Conservation (phyloP, 2,888 invertebrate species). For the Spilosoma lubricipeda region DNA sequence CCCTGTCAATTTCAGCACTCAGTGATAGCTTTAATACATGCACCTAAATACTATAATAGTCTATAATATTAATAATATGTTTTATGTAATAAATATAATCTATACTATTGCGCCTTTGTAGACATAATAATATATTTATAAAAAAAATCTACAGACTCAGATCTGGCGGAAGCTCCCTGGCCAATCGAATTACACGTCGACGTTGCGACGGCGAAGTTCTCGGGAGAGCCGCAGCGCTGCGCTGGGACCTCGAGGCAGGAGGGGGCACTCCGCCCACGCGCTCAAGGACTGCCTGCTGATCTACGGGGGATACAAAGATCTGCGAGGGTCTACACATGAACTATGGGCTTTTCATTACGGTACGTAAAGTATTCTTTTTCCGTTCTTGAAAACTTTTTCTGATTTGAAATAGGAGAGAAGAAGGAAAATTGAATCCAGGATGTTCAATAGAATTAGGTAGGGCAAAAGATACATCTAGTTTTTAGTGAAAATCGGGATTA, state of each 20-base stretch:
- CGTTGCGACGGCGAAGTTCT: slow-evolving; percentile 75
- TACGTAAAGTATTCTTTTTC: slow-evolving; percentile 61
- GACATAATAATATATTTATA: not conserved
- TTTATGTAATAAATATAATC: not conserved
- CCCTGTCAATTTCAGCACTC: not conserved
- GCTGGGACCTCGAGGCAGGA: slow-evolving; percentile 89
- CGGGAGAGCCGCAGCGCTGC: slow-evolving; percentile 72
- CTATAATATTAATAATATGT: too few species aligned
- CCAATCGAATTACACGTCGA: slow-evolving; percentile 84
- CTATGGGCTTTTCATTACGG: slow-evolving; percentile 96
- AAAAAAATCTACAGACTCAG: slow-evolving; percentile 53
- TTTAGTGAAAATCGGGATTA: too few species aligned
- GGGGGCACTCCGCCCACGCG: slow-evolving; percentile 94
- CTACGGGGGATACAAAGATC: slow-evolving; percentile 95
- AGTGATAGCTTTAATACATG: not conserved
- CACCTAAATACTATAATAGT: not conserved
- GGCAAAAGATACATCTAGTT: too few species aligned
- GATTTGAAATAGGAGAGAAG: too few species aligned
- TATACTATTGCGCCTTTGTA: not conserved
- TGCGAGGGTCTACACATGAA: slow-evolving; percentile 93
- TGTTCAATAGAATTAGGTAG: too few species aligned
- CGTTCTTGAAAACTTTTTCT: not conserved
- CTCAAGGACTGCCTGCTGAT: slow-evolving; percentile 92
- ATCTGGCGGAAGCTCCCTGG: slow-evolving; percentile 86
- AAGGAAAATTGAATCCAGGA: too few species aligned